Evolutionary conservation across 2,888 invertebrate genomes (phyloP).

Genomic region (Gortyna flavago): DNA sequence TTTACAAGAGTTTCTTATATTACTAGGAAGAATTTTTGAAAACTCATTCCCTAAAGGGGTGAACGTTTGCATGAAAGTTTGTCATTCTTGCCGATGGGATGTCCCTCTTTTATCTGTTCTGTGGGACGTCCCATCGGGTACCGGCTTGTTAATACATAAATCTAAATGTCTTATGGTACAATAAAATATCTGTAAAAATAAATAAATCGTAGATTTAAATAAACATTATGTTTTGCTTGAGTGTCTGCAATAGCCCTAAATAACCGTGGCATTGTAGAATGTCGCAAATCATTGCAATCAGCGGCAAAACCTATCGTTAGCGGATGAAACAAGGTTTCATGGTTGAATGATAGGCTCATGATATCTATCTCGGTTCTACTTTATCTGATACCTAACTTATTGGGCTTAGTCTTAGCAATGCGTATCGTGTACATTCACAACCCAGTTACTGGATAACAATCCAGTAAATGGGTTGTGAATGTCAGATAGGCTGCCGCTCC

Average conservation of each 20-base stretch:
- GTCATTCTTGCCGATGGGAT: neutral
- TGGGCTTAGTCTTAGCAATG: too few species aligned
- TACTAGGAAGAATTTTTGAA: neutral
- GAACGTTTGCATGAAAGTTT: neutral
- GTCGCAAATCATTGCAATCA: constrained; percentile 22
- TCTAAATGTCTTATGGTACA: neutral
- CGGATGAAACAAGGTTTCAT: constrained; percentile 30
- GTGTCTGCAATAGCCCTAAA: constrained; percentile 32
- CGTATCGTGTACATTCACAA: too few species aligned
- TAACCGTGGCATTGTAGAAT: constrained; percentile 11
- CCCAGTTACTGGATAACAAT: too few species aligned
- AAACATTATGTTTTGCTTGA: constrained; percentile 23
- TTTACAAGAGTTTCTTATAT: neutral
- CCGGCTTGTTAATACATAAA: neutral
- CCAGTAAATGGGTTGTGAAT: neutral
- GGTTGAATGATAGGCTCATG: constrained; percentile 6
- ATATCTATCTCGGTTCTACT: neutral
- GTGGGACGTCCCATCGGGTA: neutral
- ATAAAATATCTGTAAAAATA: neutral
- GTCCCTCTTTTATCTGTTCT: too few species aligned
- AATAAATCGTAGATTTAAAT: neutral
- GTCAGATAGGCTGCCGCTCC: neutral
- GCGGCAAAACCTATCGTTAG: constrained; percentile 13
- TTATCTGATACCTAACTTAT: too few species aligned
- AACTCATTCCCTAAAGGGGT: neutral